A percentile compares a stretch with the other conserved stretches of the same genome.
Evolutionary conservation across 30 jellyfish, hydroid and myxozoan genomes (phyloP).

Genomic region (Hydractinia echinata): DNA sequence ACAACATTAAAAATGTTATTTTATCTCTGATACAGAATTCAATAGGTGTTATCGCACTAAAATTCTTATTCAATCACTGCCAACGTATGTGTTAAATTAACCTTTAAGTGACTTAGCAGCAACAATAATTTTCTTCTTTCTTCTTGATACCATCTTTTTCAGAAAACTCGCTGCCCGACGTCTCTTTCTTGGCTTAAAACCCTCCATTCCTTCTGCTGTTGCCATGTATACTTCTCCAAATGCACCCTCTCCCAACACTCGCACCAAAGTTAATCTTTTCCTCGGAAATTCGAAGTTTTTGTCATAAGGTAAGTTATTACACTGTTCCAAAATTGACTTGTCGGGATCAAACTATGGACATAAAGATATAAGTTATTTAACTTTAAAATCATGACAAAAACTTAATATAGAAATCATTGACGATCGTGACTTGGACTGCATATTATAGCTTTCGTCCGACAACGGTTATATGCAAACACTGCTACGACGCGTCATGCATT

Average conservation of each 20-base stretch:
- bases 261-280: not conserved
- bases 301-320: constrained; percentile 19
- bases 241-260: constrained; percentile 17
- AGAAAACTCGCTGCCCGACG: not conserved
- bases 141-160: not conserved
- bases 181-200: not conserved
- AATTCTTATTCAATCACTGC: no score
- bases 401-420: no score
- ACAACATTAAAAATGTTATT: no score
- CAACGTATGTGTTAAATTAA: not conserved
- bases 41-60: no score
- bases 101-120: constrained; percentile 28
- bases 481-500: no score
- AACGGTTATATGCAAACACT: no score
- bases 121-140: not conserved
- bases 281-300: constrained; percentile 19
- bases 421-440: no score
- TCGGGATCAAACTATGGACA: constrained; percentile 14
- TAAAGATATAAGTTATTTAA: no score
- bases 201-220: not conserved
- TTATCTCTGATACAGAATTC: no score
- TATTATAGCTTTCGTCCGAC: no score
- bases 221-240: constrained; percentile 11
- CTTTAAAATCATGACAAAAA: no score
- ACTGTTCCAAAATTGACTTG: constrained; percentile 19